These are phyloP conservation scores for Delichon dasypus DNA, from an alignment of 2,797 vertebrate genomes.

Conservation along the genomic window DNA sequence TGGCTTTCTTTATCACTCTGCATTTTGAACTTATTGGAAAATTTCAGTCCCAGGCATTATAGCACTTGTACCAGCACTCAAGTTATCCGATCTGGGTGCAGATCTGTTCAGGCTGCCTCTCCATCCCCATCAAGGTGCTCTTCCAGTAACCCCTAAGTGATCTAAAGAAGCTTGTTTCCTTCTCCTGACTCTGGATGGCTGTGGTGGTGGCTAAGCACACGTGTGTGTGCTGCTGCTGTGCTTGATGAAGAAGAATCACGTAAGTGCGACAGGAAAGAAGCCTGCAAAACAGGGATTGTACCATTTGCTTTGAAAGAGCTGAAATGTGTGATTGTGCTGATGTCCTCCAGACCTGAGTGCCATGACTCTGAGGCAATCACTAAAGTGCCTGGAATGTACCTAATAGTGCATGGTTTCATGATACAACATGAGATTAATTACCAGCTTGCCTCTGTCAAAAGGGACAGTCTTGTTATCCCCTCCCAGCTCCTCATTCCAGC, in stretches of 20 bases:
- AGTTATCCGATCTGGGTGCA: neutral
- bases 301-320: neutral
- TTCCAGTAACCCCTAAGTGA: neutral
- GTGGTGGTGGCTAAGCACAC: neutral
- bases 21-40: neutral
- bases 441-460: neutral
- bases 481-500: neutral
- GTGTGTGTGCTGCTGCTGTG: neutral
- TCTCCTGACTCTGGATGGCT: neutral
- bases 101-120: neutral
- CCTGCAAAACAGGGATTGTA: neutral
- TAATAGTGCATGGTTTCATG: neutral
- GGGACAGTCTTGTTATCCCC: neutral
- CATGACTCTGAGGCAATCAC: neutral
- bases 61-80: neutral
- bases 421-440: neutral
- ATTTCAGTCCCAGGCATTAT: accelerated
- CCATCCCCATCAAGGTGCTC: neutral
- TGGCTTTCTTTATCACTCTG: neutral
- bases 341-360: neutral
- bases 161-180: neutral
- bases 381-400: neutral
- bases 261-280: neutral
- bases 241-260: neutral
- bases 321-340: neutral